These are phyloP conservation scores for Polyommatus icarus DNA, from an alignment of 2,888 invertebrate genomes.

Conservation along the genomic window DNA sequence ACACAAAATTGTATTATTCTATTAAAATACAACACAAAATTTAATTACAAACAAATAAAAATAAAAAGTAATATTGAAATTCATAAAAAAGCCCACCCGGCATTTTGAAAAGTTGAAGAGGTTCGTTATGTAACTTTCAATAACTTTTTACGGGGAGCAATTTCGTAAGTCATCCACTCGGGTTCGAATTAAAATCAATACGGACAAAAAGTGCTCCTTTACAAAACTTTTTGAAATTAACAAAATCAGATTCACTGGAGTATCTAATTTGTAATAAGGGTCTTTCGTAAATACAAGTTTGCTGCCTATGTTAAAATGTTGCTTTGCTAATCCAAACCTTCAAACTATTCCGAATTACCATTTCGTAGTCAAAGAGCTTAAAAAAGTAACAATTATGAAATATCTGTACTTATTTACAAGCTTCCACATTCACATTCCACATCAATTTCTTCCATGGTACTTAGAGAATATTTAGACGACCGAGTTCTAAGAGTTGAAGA, in stretches of 20 bases:
- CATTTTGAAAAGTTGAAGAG: neutral
- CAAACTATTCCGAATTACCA: too few relatives aligned
- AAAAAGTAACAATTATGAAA: too few relatives aligned
- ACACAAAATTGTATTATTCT: neutral
- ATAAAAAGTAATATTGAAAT: slow-evolving; percentile 21
- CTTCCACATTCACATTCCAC: too few relatives aligned
- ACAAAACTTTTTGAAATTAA: neutral
- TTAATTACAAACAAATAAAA: slow-evolving; percentile 9
- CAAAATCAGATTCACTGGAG: neutral
- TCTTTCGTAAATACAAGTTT: too few relatives aligned
- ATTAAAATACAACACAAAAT: neutral
- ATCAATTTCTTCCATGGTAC: too few relatives aligned
- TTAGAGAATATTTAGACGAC: too few relatives aligned
- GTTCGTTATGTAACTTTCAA: slow-evolving; percentile 22
- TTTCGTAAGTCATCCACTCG: neutral
- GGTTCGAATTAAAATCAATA: slow-evolving; percentile 17
- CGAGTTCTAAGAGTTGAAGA: too few relatives aligned
- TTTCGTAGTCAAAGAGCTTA: too few relatives aligned
- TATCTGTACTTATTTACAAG: too few relatives aligned
- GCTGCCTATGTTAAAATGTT: too few relatives aligned
- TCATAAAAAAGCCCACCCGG: slow-evolving; percentile 22
- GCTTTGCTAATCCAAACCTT: too few relatives aligned
- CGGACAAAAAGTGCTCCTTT: neutral
- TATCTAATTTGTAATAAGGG: neutral
- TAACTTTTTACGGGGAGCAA: slow-evolving; percentile 26